phyloP scores from a whole-genome alignment of 2,888 invertebrate species.

The Ferrisia virgata region DNA sequence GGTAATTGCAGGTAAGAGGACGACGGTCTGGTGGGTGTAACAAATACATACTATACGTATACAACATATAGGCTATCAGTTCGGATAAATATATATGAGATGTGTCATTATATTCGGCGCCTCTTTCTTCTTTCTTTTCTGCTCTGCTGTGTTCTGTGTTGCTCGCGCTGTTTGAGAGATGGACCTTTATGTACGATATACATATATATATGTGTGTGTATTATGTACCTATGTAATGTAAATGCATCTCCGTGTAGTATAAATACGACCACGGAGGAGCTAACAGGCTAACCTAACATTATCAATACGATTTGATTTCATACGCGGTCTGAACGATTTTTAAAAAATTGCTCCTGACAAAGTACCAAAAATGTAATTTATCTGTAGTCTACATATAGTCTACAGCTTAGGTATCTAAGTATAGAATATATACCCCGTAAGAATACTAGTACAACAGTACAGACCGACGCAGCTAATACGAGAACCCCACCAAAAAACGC shows the following conservation, averaged over 20 bases:
- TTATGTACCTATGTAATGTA: too few species aligned
- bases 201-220: too few species aligned
- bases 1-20: conserved; percentile 42
- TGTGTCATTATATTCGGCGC: conserved; percentile 44
- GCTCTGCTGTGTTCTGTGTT: background rate
- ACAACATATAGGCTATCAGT: conserved; percentile 42
- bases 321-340: conserved; percentile 7
- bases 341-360: conserved; percentile 22
- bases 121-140: conserved; percentile 27
- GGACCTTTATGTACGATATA: conserved; percentile 24
- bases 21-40: conserved; percentile 38
- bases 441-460: too few species aligned
- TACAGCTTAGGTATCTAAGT: too few species aligned
- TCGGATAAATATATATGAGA: conserved; percentile 42
- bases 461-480: background rate
- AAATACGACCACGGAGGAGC: background rate
- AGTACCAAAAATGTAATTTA: conserved; percentile 17
- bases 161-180: conserved; percentile 8
- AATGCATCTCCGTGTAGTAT: too few species aligned
- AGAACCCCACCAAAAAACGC: background rate
- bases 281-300: background rate
- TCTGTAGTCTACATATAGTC: too few species aligned
- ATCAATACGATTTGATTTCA: conserved; percentile 15
- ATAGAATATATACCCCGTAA: too few species aligned
- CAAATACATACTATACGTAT: conserved; percentile 38